Conservation (phyloP, 1,140 invertebrate species). For the Macrobrachium rosenbergii region DNA sequence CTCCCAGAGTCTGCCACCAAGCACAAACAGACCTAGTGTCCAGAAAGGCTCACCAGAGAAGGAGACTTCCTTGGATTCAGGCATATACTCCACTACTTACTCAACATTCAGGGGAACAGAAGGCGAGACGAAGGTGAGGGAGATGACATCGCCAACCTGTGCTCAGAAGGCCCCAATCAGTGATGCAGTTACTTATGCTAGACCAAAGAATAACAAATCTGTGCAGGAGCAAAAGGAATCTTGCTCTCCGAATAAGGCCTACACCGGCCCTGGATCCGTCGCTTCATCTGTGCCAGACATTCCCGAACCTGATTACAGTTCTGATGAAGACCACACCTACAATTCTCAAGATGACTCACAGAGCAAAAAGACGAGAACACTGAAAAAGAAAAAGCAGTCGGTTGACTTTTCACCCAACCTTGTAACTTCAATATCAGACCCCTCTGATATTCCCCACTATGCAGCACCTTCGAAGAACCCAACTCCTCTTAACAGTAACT, state of each 20-base stretch:
- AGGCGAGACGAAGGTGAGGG: constrained; percentile 37
- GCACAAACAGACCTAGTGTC: constrained; percentile 67
- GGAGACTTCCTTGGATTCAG: constrained; percentile 50
- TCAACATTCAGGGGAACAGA: constrained; percentile 59
- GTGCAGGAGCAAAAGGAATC: constrained; percentile 36
- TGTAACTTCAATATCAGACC: constrained; percentile 47
- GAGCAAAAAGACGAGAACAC: constrained; percentile 53
- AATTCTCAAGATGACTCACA: constrained; percentile 60
- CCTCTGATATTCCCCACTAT: constrained; percentile 49
- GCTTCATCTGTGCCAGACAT: constrained; percentile 77
- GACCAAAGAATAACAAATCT: constrained; percentile 62
- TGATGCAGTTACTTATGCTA: constrained; percentile 61
- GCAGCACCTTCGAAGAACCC: constrained; percentile 61
- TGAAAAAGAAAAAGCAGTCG: constrained; percentile 65
- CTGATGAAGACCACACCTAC: constrained; percentile 68
- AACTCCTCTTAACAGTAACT: constrained; percentile 50
- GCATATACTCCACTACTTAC: constrained; percentile 59
- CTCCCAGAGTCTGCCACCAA: constrained; percentile 76
- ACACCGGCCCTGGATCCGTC: constrained; percentile 31
- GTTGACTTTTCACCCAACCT: constrained; percentile 62
- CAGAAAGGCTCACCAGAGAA: constrained; percentile 59
- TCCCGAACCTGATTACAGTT: constrained; percentile 88
- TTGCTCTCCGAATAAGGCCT: constrained; percentile 35
- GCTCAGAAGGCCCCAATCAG: constrained; percentile 40
- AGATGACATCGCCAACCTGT: constrained; percentile 6